A percentile compares a stretch with the other conserved stretches of the same genome.
Conservation (phyloP, 2,888 invertebrate species). For the Anarsia innoxiella region DNA sequence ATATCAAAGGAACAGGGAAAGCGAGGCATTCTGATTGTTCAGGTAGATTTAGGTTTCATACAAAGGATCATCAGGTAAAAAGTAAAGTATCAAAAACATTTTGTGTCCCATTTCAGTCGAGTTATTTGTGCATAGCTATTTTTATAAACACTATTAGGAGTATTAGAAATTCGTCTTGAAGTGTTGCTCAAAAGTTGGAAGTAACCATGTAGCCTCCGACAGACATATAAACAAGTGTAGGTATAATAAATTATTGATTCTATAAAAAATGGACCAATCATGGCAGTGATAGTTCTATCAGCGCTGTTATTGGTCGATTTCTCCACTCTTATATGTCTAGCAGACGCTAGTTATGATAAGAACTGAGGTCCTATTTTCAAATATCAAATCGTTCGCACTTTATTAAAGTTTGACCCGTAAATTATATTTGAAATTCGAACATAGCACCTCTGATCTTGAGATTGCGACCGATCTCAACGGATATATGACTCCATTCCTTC, state of each 20-base stretch:
- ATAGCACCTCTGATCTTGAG: conserved; percentile 65
- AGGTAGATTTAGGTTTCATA: conserved; percentile 23
- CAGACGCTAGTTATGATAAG: conserved; percentile 59
- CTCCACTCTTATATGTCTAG: conserved; percentile 66
- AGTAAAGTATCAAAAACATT: conserved; percentile 70
- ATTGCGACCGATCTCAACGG: conserved; percentile 64
- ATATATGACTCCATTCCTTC: conserved; percentile 50
- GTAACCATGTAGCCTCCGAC: conserved; percentile 69
- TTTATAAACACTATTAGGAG: conserved; percentile 52
- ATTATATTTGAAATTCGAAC: conserved; percentile 39
- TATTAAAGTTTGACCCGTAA: conserved; percentile 2
- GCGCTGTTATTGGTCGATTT: conserved; percentile 73
- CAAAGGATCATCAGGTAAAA: conserved; percentile 51
- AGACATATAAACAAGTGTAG: conserved; percentile 73
- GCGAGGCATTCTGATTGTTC: conserved; percentile 51
- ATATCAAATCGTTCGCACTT: conserved; percentile 27
- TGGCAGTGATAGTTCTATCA: conserved; percentile 66
- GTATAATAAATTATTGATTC: conserved; percentile 53
- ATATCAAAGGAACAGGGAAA: conserved; percentile 18
- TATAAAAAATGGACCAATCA: conserved; percentile 72
- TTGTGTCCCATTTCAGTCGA: conserved; percentile 74
- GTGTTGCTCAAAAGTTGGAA: conserved; percentile 70
- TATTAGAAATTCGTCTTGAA: conserved; percentile 65
- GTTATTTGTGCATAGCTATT: conserved; percentile 69
- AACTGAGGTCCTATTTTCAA: conserved; percentile 61